Evolutionary conservation across 2,797 vertebrate species (phyloP).

Genomic region (Serranus cabrilla): DNA sequence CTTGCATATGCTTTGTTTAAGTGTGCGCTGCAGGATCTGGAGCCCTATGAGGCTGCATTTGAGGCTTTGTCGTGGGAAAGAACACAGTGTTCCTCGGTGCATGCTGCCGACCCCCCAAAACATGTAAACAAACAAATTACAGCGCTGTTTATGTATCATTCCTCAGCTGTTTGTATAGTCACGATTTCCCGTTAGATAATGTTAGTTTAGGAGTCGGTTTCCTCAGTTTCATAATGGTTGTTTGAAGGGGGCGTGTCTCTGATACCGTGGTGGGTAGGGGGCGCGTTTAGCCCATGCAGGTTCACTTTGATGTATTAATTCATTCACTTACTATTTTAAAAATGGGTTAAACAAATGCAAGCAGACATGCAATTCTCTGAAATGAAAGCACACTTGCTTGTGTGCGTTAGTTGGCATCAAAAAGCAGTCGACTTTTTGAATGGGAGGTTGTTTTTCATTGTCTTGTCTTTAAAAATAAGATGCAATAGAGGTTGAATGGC

Average conservation of each 20-base stretch:
- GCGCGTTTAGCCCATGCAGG: not conserved
- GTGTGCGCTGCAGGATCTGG: not conserved
- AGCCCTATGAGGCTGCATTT: not conserved
- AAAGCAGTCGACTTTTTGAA: not conserved
- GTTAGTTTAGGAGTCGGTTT: slow-evolving; percentile 28
- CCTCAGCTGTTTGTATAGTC: slow-evolving; percentile 28
- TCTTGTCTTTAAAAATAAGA: not conserved
- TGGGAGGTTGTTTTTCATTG: not conserved
- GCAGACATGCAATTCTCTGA: not conserved
- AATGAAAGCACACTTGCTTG: not conserved
- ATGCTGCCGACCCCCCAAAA: not conserved
- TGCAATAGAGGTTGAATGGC: not conserved
- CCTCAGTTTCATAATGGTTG: slow-evolving; percentile 31
- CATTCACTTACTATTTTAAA: not conserved
- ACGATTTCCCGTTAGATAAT: slow-evolving; percentile 5
- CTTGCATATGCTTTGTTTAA: not conserved
- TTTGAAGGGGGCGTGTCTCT: slow-evolving; percentile 30
- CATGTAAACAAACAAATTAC: slow-evolving; percentile 25
- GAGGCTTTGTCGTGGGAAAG: slow-evolving; percentile 20
- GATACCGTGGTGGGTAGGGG: not conserved
- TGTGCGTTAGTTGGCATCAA: not conserved
- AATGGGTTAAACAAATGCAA: not conserved
- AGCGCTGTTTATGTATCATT: slow-evolving; percentile 38
- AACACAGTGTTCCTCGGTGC: slow-evolving; percentile 41
- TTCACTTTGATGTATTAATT: not conserved